Evolutionary conservation across 1,140 invertebrate genomes (phyloP).

Genomic region (Cherax destructor): DNA sequence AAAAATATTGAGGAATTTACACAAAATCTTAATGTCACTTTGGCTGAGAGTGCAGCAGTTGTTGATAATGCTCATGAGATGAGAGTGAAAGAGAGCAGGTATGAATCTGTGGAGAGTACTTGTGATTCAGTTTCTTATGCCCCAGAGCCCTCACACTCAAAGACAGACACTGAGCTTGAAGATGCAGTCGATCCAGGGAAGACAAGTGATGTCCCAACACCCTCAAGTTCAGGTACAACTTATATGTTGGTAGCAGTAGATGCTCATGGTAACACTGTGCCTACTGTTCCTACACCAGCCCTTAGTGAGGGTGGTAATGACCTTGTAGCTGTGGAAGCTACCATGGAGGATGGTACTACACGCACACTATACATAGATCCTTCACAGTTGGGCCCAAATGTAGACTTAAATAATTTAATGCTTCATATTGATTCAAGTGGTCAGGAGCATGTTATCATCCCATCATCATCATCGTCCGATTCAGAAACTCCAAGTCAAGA

Average conservation of each 20-base stretch:
- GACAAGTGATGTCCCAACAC: constrained; percentile 24
- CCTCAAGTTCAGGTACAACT: constrained; percentile 61
- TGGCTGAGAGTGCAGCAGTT: neutral
- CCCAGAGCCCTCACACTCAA: neutral
- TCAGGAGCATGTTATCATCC: constrained; percentile 71
- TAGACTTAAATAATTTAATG: constrained; percentile 71
- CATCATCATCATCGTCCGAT: constrained; percentile 58
- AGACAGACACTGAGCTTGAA: neutral
- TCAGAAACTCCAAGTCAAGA: constrained; percentile 26
- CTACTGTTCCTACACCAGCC: constrained; percentile 67
- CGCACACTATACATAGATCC: constrained; percentile 71
- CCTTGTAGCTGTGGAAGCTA: constrained; percentile 69
- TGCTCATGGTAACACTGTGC: constrained; percentile 71
- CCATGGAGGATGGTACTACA: constrained; percentile 71
- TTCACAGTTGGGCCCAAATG: constrained; percentile 69
- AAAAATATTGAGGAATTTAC: constrained; percentile 19
- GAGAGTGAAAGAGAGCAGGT: neutral
- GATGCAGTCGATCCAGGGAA: constrained; percentile 2
- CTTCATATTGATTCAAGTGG: constrained; percentile 70
- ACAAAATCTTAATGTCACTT: neutral
- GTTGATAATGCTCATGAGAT: neutral
- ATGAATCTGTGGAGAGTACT: neutral
- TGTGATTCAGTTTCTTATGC: neutral
- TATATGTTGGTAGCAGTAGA: constrained; percentile 72
- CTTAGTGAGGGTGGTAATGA: constrained; percentile 59